Percentiles rank a stretch among this genome's conserved stretches.
Conservation (phyloP, 2,113 vertebrate species). For the Zosterops japonicus region DNA sequence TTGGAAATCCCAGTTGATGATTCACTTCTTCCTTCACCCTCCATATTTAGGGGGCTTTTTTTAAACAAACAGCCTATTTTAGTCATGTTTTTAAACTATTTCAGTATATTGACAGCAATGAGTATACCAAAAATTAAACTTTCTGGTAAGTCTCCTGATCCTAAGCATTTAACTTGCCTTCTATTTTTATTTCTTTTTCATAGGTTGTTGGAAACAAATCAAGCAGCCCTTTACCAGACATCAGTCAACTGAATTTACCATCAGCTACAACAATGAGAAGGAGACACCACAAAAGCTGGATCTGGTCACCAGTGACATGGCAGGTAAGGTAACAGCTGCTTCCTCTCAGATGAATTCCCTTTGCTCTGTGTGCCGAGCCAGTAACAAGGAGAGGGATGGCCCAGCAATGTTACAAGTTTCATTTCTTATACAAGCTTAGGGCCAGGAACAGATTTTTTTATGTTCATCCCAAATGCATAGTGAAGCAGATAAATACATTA, state of each 20-base stretch:
- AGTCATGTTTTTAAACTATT: not conserved
- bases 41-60: not conserved
- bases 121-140: not conserved
- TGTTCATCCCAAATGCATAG: not conserved
- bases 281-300: constrained; percentile 82
- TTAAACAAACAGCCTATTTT: not conserved
- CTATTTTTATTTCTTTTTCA: not conserved
- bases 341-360: not conserved
- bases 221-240: constrained; percentile 83
- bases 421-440: not conserved
- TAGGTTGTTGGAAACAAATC: constrained; percentile 88
- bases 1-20: constrained; percentile 16
- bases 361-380: not conserved
- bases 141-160: not conserved
- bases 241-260: constrained; percentile 85
- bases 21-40: not conserved
- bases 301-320: constrained; percentile 81
- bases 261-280: constrained; percentile 85
- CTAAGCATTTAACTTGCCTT: not conserved
- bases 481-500: not conserved
- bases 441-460: not conserved
- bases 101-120: not conserved
- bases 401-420: not conserved
- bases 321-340: constrained; percentile 80
- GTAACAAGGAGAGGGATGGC: not conserved